Conservation (phyloP, 2,797 vertebrate genomes). For the Trachops cirrhosus region DNA sequence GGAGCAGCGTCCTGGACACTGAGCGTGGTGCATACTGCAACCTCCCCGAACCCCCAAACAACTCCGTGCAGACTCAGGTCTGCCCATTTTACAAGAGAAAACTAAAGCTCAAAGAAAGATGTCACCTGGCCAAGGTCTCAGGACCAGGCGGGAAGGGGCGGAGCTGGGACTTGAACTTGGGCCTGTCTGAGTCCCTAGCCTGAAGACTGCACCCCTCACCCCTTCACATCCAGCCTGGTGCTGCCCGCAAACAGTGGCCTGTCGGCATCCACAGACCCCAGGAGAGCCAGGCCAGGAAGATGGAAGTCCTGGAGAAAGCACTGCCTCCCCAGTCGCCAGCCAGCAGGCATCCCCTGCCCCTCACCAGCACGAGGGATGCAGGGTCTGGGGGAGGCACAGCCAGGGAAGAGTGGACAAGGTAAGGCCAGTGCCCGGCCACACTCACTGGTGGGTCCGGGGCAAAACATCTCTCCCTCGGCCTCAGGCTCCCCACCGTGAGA, state of each 20-base stretch:
- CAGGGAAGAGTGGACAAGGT: neutral
- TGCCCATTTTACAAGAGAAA: neutral
- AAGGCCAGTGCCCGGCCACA: neutral
- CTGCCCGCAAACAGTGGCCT: neutral
- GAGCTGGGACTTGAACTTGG: neutral
- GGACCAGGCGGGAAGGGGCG: neutral
- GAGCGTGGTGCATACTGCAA: neutral
- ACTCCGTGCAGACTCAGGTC: neutral
- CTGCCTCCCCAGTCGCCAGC: neutral
- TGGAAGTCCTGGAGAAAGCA: rapidly evolving
- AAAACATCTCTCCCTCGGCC: neutral
- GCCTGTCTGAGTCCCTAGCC: neutral
- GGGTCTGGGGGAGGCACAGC: neutral
- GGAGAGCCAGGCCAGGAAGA: neutral
- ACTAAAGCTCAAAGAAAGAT: neutral
- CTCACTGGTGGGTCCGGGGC: neutral
- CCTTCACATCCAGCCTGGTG: neutral
- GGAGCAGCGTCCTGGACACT: neutral
- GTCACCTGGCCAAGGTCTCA: neutral
- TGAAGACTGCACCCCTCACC: neutral
- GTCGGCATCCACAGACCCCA: neutral
- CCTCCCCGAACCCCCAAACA: neutral
- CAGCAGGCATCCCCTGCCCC: rapidly evolving
- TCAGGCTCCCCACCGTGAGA: neutral
- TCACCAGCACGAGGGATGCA: neutral